Base-by-base conservation (phyloP, 2,888 invertebrate genomes). In the Sminthurides aquaticus region DNA sequence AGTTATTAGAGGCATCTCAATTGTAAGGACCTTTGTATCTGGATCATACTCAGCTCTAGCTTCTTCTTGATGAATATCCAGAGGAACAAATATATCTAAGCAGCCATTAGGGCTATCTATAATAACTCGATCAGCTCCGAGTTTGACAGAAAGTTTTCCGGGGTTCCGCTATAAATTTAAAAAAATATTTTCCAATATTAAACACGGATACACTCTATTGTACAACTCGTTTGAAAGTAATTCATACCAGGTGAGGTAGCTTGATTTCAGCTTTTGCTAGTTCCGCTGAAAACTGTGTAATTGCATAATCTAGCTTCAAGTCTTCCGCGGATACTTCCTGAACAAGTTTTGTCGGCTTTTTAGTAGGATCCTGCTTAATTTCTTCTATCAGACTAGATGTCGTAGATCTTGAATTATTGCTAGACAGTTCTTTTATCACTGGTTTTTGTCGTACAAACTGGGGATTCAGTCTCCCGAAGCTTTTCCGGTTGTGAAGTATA, bases 61-160 rank as follows among this genome's bases (percentile, higher is more conserved):
- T 52, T 74, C 69, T 60, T 74, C 74, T 48, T 72, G 74, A 48
- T 69, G 72, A 57, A 74, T 72, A 43, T 72, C 72, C 28, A 74
- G 43, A 3, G 72, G 72, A 3, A 74, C 68, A 28, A 70, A 71
- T 43, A 74, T 55, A 34, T 74, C 72, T 18, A 72, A 55, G 5
- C 62, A 67, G 22, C 72, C 74, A 34, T 68, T 67, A 18, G 72
- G 72, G 60, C 68, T 69, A 43, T 74, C 72, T 0, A 74, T 70
- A 52, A 74, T 68, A 15, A 74, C 70, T 11, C 71, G 60, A 57
- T 74, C 72, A 2, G 71, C 74, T 52, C 74, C 74, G 11, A 74
- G 29, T 22, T 66, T 67, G 2, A 74, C 69, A 3, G 57, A 54
- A 1, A 74, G 56, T 61, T 72, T 71, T 48, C 67, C 67, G 0